phyloP scores from a whole-genome alignment of 1,140 invertebrate species.

The Drosophila nebulosa region DNA sequence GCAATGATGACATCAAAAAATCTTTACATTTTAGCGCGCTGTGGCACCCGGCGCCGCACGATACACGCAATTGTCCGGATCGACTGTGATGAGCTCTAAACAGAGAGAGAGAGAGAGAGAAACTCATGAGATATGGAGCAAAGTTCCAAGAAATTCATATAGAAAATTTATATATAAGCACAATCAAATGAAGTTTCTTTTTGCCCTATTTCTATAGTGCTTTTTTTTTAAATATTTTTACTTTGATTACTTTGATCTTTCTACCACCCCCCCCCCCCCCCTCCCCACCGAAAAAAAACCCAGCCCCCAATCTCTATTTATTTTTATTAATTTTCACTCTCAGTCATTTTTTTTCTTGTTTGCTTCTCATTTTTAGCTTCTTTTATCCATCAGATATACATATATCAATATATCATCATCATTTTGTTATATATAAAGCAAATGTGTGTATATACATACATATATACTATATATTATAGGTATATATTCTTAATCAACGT shows the following conservation, averaged over 20 bases:
- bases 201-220: not conserved
- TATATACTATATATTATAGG: not conserved
- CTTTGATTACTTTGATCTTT: not conserved
- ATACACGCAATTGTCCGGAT: slow-evolving; percentile 63
- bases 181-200: not conserved
- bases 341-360: not conserved
- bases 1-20: slow-evolving; percentile 11
- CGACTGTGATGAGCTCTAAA: slow-evolving; percentile 62
- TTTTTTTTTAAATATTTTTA: not conserved
- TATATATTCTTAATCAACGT: not conserved
- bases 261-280: too few species aligned
- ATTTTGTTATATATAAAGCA: not conserved
- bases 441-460: not conserved
- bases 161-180: not conserved
- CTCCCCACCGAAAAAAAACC: too few species aligned
- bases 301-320: too few species aligned
- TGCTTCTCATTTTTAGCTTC: not conserved
- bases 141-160: not conserved
- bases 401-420: not conserved
- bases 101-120: not conserved
- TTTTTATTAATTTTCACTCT: not conserved
- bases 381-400: not conserved
- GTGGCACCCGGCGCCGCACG: slow-evolving; percentile 49
- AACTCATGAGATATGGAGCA: not conserved
- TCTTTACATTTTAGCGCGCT: slow-evolving; percentile 22